Conservation (phyloP, 2,888 invertebrate species). For the Trachelus iudaicus region DNA sequence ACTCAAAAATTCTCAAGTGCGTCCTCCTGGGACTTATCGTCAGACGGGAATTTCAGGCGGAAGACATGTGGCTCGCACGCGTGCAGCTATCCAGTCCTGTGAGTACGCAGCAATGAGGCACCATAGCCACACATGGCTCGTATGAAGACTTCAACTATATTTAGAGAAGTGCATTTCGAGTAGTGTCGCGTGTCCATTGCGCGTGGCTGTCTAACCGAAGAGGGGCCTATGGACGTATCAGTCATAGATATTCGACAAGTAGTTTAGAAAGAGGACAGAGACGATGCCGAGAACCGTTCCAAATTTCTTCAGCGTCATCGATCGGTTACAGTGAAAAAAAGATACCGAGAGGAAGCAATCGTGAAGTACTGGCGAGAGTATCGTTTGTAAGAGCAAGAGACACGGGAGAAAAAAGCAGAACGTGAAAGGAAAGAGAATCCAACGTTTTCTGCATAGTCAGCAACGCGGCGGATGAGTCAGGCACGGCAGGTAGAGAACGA, state of each 20-base stretch:
- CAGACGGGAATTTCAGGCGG: neutral
- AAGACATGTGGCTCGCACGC: neutral
- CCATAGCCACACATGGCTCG: neutral
- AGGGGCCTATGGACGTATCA: neutral
- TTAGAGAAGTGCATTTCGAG: neutral
- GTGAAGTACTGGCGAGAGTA: neutral
- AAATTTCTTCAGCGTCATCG: neutral
- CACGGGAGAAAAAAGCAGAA: neutral
- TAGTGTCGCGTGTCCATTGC: neutral
- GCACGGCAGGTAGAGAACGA: neutral
- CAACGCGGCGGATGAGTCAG: neutral
- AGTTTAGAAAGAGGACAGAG: neutral
- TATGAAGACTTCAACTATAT: neutral
- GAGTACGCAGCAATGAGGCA: neutral
- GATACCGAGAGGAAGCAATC: neutral
- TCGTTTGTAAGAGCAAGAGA: neutral
- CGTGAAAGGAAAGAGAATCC: neutral
- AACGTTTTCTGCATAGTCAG: neutral
- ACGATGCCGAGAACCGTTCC: neutral
- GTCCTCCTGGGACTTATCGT: neutral
- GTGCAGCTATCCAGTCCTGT: neutral
- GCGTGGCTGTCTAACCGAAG: neutral
- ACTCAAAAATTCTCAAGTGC: neutral
- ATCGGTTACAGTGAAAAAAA: neutral
- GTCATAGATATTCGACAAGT: neutral